Evolutionary conservation across 2,113 vertebrate species (phyloP).

Genomic region (Barbus barbus): DNA sequence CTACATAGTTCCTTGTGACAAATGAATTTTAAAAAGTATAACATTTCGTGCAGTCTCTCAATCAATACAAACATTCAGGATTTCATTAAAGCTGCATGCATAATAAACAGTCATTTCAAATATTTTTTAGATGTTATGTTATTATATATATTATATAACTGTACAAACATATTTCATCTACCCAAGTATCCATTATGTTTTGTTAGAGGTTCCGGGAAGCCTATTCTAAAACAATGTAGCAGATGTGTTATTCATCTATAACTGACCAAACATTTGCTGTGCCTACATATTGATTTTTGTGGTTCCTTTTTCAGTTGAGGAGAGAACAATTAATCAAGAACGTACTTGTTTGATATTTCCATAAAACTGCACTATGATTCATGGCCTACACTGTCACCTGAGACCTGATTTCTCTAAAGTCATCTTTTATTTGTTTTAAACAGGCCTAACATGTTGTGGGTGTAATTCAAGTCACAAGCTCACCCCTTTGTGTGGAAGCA

Average conservation of each 20-base stretch:
- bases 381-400: not conserved
- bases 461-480: not conserved
- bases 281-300: not conserved
- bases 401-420: not conserved
- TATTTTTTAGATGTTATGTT: no score
- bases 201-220: not conserved
- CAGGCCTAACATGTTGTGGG: slow-evolving; percentile 4
- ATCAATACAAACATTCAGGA: not conserved
- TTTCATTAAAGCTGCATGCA: not conserved
- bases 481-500: not conserved
- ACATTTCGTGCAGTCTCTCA: not conserved
- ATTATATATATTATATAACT: no score
- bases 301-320: not conserved
- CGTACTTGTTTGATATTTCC: not conserved
- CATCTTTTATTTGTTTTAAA: not conserved
- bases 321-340: not conserved
- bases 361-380: slow-evolving; percentile 1
- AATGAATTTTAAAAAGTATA: not conserved
- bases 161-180: no score
- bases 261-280: not conserved
- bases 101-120: no score
- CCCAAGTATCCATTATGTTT: no score
- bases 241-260: not conserved
- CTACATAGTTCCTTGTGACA: not conserved
- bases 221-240: not conserved